Base-by-base conservation (phyloP, 1,140 invertebrate species). In the Ridgeia piscesae region DNA sequence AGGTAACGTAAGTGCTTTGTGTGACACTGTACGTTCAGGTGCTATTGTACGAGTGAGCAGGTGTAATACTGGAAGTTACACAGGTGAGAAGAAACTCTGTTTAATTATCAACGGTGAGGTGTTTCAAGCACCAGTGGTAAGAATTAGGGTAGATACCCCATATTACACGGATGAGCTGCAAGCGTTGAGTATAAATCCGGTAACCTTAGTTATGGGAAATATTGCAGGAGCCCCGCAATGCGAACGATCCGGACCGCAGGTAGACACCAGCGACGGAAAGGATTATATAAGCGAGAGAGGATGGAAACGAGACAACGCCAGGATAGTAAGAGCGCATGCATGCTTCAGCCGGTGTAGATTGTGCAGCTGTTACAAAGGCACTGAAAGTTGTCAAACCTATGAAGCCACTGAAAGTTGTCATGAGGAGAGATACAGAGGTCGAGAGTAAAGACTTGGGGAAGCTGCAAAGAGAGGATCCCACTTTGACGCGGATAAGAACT, bases 141-240 rank as follows among this genome's bases (percentile, higher is more conserved):
- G n/a, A 33, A 77, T 92, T 9, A n/a, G 77, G n/a, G 88, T 92
- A 33, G 92, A 92, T 21, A 92, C 90, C 6, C 90, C 90, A 27
- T 92, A 91, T 91, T 92, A 48, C 35, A 9, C 33, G 88, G 92
- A 91, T 9, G 31, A 6, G 9, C 89, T 91, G 35, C 50, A 92
- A 89, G 91, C 92, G n/a, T 34, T 92, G 31, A 21, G 33, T 35
- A 35, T 92, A 33, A 42, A 42, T 34, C 89, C 92, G 21, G 91
- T 91, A n/a, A 91, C 92, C 91, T 58, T 92, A 77, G 89, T 92
- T 33, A 34, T 92, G 33, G 89, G 91, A 9, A 88, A 91, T 91
- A 33, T 91, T 31, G 2, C 90, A 31, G 31, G 33, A 17, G 92
- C 31, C 2, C 88, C 8, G 17, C 2, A 50, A 33, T n/a, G 50